These are phyloP conservation scores for Diaperis boleti DNA, from an alignment of 2,888 invertebrate genomes.

Conservation along the genomic window DNA sequence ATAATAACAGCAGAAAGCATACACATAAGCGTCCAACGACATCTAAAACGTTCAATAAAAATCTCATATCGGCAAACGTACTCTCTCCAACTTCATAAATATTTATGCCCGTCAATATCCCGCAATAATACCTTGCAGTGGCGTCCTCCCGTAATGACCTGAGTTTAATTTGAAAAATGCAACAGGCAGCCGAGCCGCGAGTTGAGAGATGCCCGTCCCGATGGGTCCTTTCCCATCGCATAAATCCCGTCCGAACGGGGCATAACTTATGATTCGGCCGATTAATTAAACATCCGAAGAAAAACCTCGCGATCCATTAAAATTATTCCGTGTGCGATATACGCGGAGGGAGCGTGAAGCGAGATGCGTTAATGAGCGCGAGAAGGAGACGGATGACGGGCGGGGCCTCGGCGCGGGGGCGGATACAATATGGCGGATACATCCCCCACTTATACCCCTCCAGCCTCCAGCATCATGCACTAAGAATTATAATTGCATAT, in stretches of 20 bases:
- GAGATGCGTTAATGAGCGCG: constrained; percentile 46
- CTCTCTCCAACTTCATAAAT: constrained; percentile 30
- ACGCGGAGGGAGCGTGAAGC: constrained; percentile 59
- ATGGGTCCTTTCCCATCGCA: constrained; percentile 9
- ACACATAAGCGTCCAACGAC: constrained; percentile 20
- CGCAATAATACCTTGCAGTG: constrained; percentile 24
- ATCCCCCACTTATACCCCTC: constrained; percentile 61
- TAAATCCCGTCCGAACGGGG: constrained; percentile 1
- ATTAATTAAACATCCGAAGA: constrained; percentile 3
- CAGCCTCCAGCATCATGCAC: constrained; percentile 63
- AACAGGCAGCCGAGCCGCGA: not conserved
- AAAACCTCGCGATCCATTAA: constrained; percentile 65
- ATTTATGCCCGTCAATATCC: constrained; percentile 33
- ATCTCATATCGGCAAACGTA: constrained; percentile 28
- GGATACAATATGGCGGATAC: constrained; percentile 67
- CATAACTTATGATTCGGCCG: constrained; percentile 16
- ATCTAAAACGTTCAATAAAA: constrained; percentile 36
- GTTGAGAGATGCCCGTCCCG: constrained; percentile 5
- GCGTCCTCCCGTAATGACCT: constrained; percentile 4
- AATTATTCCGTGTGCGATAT: constrained; percentile 66
- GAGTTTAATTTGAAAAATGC: constrained; percentile 19
- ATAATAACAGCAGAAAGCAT: constrained; percentile 13
- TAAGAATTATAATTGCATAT: constrained; percentile 67
- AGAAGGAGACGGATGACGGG: constrained; percentile 57
- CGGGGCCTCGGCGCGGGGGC: constrained; percentile 65